Evolutionary conservation across 2,113 vertebrate species (phyloP), one percentile per base, ranked within the genome.

Genomic region (Microcebus ravelobensis): DNA sequence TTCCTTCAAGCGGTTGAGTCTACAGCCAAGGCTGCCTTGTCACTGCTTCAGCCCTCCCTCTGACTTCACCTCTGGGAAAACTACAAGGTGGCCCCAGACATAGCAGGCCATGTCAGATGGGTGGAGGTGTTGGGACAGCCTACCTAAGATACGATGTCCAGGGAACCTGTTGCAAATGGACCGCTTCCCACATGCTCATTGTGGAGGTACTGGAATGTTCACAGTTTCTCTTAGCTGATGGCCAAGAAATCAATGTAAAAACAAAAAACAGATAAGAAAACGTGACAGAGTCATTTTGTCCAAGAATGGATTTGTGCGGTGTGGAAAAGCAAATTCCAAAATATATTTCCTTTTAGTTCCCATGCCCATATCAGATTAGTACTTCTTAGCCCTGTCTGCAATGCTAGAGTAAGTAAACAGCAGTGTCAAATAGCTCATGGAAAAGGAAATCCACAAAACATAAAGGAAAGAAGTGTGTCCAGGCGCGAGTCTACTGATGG

Each of bases 261-360:
- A 48, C 34, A 80, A 27, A 42, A 29, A 25, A 65, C 67, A n/a
- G 52, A 70, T 1, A 18, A 29, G 86, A 61, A 50, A 13, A 31
- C 50, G 76, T 76, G 14, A 68, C 73, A 87, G 31, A 95, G 83
- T 21, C 67, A 61, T 90, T 93, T 96, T 95, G 21, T 57, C 76
- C 25, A 59, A 57, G 50, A 94, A 67, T 76, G 25, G 42, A 70
- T 42, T 2, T 79, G 27, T 45, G 10, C 91, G 21, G 25, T 94
- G 7, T 90, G 84, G 79, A 73, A 94, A 94, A 92, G 42, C 52
- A 96, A 84, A 90, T 96, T 70, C 77, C 50, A 94, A 89, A 81
- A 71, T 29, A 10, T 68, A 25, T 57, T 92, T 91, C n/a, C 68
- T 81, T 87, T 93, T 59, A 52, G 65, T 74, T 87, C 74, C n/a